Conservation (phyloP, 2,113 vertebrate genomes). For the Candoia aspera region DNA sequence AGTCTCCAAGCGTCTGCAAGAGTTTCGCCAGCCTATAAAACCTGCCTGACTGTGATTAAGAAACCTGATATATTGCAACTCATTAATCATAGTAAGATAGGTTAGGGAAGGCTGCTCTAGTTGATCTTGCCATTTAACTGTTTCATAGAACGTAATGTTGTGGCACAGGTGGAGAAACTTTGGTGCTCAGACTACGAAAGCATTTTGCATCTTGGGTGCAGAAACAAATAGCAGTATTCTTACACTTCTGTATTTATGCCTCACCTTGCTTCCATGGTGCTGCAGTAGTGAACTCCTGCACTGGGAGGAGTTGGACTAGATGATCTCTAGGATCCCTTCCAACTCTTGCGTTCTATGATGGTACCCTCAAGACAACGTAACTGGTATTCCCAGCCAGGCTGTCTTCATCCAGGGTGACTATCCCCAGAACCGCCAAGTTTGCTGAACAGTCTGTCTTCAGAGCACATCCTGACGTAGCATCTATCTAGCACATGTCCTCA, state of each 20-base stretch:
- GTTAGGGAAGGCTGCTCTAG: neutral
- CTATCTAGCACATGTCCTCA: neutral
- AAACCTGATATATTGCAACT: neutral
- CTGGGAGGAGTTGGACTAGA: neutral
- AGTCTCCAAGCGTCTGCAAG: neutral
- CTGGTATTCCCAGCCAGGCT: neutral
- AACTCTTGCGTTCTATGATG: neutral
- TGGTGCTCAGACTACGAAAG: neutral
- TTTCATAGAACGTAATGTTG: neutral
- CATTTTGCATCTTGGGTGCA: neutral
- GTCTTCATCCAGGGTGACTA: neutral
- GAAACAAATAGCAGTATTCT: neutral
- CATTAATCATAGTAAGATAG: neutral
- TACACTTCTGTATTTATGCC: neutral
- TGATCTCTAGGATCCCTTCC: neutral
- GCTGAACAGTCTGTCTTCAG: neutral
- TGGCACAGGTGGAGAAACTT: neutral
- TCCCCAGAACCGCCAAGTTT: neutral
- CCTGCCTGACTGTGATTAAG: neutral
- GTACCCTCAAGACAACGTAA: neutral
- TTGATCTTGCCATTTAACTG: neutral
- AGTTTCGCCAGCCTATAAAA: neutral
- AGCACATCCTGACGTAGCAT: neutral
- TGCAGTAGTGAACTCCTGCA: neutral
- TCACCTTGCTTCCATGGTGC: neutral